phyloP scores from a whole-genome alignment of 2,113 vertebrate genomes.

The Nesogale talazaci region DNA sequence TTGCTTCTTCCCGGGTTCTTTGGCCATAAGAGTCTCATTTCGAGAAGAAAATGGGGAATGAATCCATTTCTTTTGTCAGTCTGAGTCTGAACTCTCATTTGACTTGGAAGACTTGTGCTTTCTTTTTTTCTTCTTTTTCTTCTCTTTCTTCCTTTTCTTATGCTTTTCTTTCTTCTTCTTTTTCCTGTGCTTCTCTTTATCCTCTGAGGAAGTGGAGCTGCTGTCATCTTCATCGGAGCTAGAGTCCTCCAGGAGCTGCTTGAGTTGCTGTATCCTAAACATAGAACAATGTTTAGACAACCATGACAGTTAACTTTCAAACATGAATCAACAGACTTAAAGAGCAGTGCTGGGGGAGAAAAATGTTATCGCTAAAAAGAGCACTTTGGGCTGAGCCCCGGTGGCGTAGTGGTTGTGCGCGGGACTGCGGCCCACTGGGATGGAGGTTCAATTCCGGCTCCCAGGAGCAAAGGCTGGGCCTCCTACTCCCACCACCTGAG shows the following conservation, averaged over 20 bases:
- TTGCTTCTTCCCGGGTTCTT: conserved; percentile 37
- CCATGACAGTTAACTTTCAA: background rate
- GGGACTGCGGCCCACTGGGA: too few relatives aligned
- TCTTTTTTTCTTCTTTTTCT: conserved; percentile 84
- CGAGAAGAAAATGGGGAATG: background rate
- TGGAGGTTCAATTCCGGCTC: too few relatives aligned
- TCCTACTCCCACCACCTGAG: too few relatives aligned
- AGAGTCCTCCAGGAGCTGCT: conserved; percentile 94
- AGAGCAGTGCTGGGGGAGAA: background rate
- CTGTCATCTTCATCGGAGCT: conserved; percentile 90
- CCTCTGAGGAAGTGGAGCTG: conserved; percentile 86
- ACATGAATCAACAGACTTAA: background rate
- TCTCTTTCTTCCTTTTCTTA: conserved; percentile 84
- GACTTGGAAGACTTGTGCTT: conserved; percentile 88
- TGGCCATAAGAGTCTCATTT: conserved; percentile 28
- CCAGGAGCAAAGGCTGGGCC: too few relatives aligned
- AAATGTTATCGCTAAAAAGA: background rate
- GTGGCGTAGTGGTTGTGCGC: too few relatives aligned
- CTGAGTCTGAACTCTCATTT: conserved; percentile 86
- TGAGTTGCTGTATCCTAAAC: conserved; percentile 94
- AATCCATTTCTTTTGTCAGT: conserved; percentile 79
- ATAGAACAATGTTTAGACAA: background rate
- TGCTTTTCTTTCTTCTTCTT: conserved; percentile 90
- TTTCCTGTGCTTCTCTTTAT: conserved; percentile 85
- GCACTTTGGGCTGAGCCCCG: too few relatives aligned